A percentile compares a stretch with the other conserved stretches of the same genome.
These are phyloP conservation scores for Hemibagrus guttatus DNA, from an alignment of 2,797 vertebrate genomes.

Conservation along the genomic window DNA sequence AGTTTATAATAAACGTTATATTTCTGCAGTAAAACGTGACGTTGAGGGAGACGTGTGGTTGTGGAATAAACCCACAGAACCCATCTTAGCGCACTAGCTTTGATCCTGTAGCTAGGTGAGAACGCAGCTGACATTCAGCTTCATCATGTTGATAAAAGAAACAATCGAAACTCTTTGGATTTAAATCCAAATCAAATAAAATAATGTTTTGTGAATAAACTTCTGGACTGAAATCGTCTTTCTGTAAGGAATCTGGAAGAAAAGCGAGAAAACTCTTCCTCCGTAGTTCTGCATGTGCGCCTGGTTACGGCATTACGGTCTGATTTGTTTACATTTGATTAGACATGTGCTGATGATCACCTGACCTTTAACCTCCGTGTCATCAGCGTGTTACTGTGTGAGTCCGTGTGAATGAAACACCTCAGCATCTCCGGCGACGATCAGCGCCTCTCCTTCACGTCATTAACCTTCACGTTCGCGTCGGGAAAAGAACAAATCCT, in stretches of 20 bases:
- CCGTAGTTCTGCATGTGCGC: not conserved
- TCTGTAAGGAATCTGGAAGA: not conserved
- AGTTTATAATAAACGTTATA: not conserved
- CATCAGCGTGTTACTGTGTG: not conserved
- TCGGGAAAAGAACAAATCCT: slow-evolving; percentile 88
- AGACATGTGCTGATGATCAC: not conserved
- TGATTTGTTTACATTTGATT: not conserved
- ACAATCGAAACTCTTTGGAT: not conserved
- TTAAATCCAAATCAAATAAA: not conserved
- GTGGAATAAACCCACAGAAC: not conserved
- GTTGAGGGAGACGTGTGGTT: not conserved
- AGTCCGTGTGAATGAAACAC: not conserved
- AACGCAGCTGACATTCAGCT: not conserved
- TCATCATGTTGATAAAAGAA: not conserved
- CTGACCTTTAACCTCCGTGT: not conserved
- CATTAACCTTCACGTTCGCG: slow-evolving; percentile 78
- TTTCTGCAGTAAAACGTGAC: not conserved
- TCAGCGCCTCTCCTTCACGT: not conserved
- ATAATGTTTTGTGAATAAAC: not conserved
- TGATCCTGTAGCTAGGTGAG: not conserved
- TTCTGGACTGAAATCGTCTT: not conserved
- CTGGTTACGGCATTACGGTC: not conserved
- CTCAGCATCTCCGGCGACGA: too few relatives aligned
- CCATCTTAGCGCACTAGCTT: not conserved
- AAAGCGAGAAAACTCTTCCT: not conserved